Evolutionary conservation across 2,797 vertebrate species (phyloP), one percentile per base, ranked within the genome.

Genomic region (Hapalemur alaotrensis): DNA sequence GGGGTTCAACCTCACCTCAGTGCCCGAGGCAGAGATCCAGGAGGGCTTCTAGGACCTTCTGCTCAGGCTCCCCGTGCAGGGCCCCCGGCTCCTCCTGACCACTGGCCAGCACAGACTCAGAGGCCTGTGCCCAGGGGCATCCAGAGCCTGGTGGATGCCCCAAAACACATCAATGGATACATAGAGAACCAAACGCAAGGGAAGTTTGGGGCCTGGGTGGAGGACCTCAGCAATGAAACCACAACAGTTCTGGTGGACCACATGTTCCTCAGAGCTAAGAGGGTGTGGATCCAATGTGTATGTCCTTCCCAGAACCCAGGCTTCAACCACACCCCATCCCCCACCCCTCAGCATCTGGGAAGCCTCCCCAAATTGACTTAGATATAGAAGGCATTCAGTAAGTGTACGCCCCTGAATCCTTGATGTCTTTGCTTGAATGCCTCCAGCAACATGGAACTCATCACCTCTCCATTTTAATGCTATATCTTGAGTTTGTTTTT

Each of bases 231-330:
- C 61, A 65, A 97, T 15, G 96, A 98, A 0, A 99, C 97, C 20
- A 95, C 98, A 90, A 98, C 99, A 97, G 98, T 99, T 87, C 98
- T 99, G 69, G 98, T 99, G 97, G 99, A 98, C 97, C 99, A 98
- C 20, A 98, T 99, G 96, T 98, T 98, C 96, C 99, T 99, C 97
- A 99, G 98, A 88, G 99, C 99, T 99, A 99, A 97, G 98, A 63
- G 11, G 1, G 20, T 6, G 0, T 1, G 20, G 0, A 7, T 7
- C 59, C 13, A 5, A 18, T 1, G 9, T 12, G 69, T 5, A 28
- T 14, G 38, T 46, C 28, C 89, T 57, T 46, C 30, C 10, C 5
- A 50, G 79, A 50, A 2, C 10, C 2, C 7, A 0, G 4, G 41
- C 15, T 25, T 13, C n/a, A 2, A 0, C 5, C 20, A 1, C 3